These are phyloP conservation scores for Anthonomus grandis DNA, from an alignment of 1,140 invertebrate genomes.

Conservation along the genomic window DNA sequence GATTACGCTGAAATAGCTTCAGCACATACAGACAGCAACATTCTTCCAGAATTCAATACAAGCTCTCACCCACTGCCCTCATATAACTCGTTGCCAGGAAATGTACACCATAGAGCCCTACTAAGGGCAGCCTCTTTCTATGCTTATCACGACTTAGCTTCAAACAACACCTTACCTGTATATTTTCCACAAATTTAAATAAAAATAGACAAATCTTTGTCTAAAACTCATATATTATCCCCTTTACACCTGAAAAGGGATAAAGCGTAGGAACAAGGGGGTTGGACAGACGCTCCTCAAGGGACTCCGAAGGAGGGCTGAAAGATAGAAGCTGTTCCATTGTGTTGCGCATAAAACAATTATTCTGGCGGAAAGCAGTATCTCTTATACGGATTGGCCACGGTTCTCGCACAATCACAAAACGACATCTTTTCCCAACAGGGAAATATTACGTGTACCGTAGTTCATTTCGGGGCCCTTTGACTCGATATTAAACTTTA, in stretches of 20 bases:
- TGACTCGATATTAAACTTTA: slow-evolving; percentile 26
- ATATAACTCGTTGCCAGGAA: slow-evolving; percentile 32
- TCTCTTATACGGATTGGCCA: slow-evolving; percentile 41
- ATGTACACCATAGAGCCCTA: slow-evolving; percentile 34
- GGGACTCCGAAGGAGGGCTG: slow-evolving; percentile 5
- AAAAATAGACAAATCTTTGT: neutral
- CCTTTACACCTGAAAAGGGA: no score
- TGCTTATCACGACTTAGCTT: slow-evolving; percentile 35
- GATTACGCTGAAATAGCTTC: slow-evolving; percentile 4
- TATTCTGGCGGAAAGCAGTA: slow-evolving; percentile 40
- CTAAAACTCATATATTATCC: neutral
- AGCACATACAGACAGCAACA: slow-evolving; percentile 9
- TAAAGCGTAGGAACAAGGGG: no score
- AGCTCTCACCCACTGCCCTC: slow-evolving; percentile 28
- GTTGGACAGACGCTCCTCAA: slow-evolving; percentile 21
- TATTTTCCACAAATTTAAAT: slow-evolving; percentile 30
- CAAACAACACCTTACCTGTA: slow-evolving; percentile 22
- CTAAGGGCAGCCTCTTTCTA: slow-evolving; percentile 38
- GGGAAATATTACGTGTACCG: slow-evolving; percentile 2
- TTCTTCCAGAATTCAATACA: slow-evolving; percentile 12
- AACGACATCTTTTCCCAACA: slow-evolving; percentile 26
- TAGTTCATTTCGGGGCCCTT: slow-evolving; percentile 26
- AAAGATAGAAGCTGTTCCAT: slow-evolving; percentile 26
- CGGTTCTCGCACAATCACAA: slow-evolving; percentile 40
- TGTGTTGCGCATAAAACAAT: slow-evolving; percentile 40